Evolutionary conservation across 64 coral and sea anemone species (phyloP), one percentile per base, ranked within the genome.

Genomic region (Pocillopora damicornis): DNA sequence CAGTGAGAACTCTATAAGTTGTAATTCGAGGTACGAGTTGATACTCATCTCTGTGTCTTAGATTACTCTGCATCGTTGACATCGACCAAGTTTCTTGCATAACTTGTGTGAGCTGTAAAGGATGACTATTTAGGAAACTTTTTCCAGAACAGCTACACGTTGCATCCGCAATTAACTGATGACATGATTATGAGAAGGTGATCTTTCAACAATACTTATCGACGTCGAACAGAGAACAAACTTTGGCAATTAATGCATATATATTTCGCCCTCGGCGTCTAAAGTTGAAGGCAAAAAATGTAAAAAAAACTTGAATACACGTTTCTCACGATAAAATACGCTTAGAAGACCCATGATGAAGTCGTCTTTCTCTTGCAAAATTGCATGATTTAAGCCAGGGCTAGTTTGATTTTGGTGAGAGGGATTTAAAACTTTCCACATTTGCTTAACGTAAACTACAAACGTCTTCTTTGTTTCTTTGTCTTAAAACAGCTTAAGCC

Each of bases 161-260:
- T 71, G 11, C 25, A n/a, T 71, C 25, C 2, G 67, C 67, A 71
- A 71, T 71, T 71, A 71, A 71, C 67, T 71, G 67, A 9, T 71
- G 67, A 71, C 67, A 71, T 71, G 22, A 71, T 71, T 23, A 30
- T n/a, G 67, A 71, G 25, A 71, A 5, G 20, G 67, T n/a, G 67
- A 71, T 71, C 67, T 71, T 71, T 71, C 67, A 71, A 26, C 67
- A 71, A 71, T 71, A 71, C 67, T 30, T n/a, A 71, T n/a, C 67
- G 67, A 71, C 11, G 67, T 71, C 9, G 67, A 25, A 23, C 25
- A 23, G 25, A 71, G 67, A 71, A 23, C 20, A 71, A 71, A n/a
- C 20, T 10, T n/a, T 11, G 67, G 67, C 22, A 71, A 71, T 71
- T 71, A 71, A 25, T 20, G 25, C 67, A 25, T 23, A 23, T 10